phyloP scores from a whole-genome alignment of 2,797 vertebrate genomes.

The Momotus momota region DNA sequence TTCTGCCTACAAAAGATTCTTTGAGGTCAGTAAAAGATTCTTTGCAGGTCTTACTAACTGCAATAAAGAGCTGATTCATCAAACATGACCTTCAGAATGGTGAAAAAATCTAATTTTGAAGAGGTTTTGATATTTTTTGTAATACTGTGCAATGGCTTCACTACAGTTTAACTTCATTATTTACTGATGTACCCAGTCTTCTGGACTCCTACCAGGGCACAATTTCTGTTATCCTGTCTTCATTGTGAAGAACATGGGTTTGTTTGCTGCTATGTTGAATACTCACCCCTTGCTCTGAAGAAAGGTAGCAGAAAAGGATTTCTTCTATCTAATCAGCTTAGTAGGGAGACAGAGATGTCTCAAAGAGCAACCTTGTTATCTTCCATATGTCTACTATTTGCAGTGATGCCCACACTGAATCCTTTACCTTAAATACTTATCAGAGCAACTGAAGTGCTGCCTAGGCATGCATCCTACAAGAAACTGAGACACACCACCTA shows the following conservation, averaged over 20 bases:
- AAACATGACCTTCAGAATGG: neutral
- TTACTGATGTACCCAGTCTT: neutral
- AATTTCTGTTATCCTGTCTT: neutral
- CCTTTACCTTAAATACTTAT: neutral
- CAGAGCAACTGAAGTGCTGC: neutral
- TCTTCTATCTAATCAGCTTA: neutral
- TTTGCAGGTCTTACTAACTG: neutral
- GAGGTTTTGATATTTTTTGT: neutral
- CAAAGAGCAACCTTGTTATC: neutral
- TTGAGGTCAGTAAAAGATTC: neutral
- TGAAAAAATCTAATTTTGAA: neutral
- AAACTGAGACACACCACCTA: rapidly evolving
- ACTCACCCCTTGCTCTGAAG: neutral
- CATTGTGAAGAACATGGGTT: neutral
- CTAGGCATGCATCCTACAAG: neutral
- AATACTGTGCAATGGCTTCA: neutral
- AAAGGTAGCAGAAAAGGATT: neutral
- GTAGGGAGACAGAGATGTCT: neutral
- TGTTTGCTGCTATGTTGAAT: neutral
- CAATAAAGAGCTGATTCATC: neutral
- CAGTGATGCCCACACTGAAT: neutral
- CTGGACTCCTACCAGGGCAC: neutral
- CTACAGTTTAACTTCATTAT: neutral
- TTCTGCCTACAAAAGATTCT: neutral
- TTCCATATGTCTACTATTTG: neutral